Evolutionary conservation across 2,888 invertebrate genomes (phyloP).

Genomic region (Chouioia cunea): DNA sequence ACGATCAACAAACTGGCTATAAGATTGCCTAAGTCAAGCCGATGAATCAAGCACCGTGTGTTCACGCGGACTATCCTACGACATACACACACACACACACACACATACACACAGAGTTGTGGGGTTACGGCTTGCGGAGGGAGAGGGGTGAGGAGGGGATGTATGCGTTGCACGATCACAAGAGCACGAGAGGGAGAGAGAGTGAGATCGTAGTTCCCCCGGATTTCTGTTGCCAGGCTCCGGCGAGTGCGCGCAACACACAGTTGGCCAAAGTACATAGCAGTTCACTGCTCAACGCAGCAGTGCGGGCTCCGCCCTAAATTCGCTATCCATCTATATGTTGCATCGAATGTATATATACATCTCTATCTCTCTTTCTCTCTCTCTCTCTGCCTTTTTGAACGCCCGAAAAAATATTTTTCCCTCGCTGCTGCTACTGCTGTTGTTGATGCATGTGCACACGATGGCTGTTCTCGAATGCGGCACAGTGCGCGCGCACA

Average conservation of each 20-base stretch:
- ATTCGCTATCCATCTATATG: slow-evolving; percentile 32
- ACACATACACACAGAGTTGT: neutral
- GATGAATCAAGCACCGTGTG: slow-evolving; percentile 43
- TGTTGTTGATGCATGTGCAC: too few relatives aligned
- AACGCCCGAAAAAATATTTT: neutral
- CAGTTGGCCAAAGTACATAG: too few relatives aligned
- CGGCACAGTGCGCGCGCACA: too few relatives aligned
- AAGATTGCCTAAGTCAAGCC: neutral
- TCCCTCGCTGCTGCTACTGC: neutral
- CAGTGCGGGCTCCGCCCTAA: slow-evolving; percentile 53
- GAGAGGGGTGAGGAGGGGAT: slow-evolving; percentile 12
- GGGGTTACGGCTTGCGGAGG: slow-evolving; percentile 14
- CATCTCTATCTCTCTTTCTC: too few relatives aligned
- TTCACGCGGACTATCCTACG: too few relatives aligned
- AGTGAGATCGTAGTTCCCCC: slow-evolving; percentile 3
- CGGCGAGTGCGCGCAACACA: slow-evolving; percentile 17
- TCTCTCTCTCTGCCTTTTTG: too few relatives aligned
- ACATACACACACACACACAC: slow-evolving; percentile 31
- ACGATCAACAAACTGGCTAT: slow-evolving; percentile 38
- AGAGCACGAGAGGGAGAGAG: neutral
- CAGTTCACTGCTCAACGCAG: too few relatives aligned
- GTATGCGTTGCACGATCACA: slow-evolving; percentile 2
- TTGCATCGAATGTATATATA: too few relatives aligned
- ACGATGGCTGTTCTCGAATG: too few relatives aligned
- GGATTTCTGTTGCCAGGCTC: slow-evolving; percentile 50